Conservation (phyloP, 64 coral and sea anemone genomes). For the Montipora cactus region DNA sequence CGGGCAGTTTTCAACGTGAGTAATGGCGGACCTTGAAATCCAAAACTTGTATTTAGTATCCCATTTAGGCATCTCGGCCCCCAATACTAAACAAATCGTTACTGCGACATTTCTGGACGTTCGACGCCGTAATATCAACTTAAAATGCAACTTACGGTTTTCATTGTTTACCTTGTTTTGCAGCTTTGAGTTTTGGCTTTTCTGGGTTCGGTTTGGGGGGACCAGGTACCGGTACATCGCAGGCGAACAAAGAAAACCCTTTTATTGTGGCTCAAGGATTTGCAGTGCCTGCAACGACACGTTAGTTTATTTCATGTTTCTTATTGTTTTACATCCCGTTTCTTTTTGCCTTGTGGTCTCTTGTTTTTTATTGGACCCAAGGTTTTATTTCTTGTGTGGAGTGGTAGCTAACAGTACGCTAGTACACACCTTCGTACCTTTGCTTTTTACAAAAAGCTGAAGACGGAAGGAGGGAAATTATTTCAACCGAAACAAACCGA, state of each 20-base stretch:
- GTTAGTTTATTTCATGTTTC: neutral
- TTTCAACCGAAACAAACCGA: too few species aligned
- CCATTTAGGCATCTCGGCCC: too few species aligned
- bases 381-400: too few species aligned
- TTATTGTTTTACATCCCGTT: neutral
- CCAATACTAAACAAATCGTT: too few species aligned
- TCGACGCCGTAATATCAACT: neutral
- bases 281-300: neutral
- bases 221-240: conserved; percentile 43
- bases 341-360: neutral
- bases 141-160: neutral
- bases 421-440: too few species aligned
- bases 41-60: too few species aligned
- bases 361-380: neutral
- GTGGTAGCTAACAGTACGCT: too few species aligned
- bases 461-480: too few species aligned
- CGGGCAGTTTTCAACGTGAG: too few species aligned
- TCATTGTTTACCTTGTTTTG: neutral
- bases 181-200: conserved; percentile 63
- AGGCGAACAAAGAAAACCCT: conserved; percentile 48
- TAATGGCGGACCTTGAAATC: too few species aligned
- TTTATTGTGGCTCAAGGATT: conserved; percentile 38
- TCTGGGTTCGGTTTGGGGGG: conserved; percentile 64
- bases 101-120: neutral
- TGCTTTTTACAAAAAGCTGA: too few species aligned